Evolutionary conservation across 2,797 vertebrate genomes (phyloP).

Genomic region (Gallinago nigripennis): DNA sequence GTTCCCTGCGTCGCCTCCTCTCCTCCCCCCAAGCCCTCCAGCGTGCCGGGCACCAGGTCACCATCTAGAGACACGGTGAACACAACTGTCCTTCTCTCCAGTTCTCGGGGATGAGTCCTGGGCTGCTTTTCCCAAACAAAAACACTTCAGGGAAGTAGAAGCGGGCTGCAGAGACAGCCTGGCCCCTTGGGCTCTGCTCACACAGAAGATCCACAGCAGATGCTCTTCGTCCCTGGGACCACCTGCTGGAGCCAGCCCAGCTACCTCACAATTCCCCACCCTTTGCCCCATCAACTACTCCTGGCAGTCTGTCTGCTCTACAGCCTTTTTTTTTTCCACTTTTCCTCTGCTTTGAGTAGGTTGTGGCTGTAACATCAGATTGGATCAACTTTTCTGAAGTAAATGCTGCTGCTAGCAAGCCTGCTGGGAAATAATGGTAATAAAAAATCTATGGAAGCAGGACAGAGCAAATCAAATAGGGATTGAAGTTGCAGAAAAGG

Average conservation of each 20-base stretch:
- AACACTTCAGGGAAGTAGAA: background rate
- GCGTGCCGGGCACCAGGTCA: background rate
- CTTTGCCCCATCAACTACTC: background rate
- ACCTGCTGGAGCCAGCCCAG: background rate
- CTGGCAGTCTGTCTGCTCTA: background rate
- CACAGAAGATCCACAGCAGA: background rate
- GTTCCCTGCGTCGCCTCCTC: background rate
- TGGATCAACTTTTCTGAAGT: background rate
- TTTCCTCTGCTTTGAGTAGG: background rate
- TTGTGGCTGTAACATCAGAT: background rate
- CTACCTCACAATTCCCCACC: fast-evolving
- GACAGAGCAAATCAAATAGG: background rate
- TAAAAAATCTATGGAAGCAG: background rate
- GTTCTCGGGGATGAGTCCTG: background rate
- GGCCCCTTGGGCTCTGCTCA: background rate
- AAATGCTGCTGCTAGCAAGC: background rate
- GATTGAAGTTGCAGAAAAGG: background rate
- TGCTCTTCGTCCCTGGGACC: background rate
- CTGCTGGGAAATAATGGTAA: background rate
- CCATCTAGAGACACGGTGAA: background rate
- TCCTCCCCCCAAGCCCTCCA: background rate
- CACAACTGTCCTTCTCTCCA: background rate
- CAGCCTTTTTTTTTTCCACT: background rate
- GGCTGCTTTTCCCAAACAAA: background rate
- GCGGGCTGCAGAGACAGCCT: background rate